A percentile compares a stretch with the other conserved stretches of the same genome.
Evolutionary conservation across 1,140 invertebrate genomes (phyloP).

Genomic region (Aphis craccivora): DNA sequence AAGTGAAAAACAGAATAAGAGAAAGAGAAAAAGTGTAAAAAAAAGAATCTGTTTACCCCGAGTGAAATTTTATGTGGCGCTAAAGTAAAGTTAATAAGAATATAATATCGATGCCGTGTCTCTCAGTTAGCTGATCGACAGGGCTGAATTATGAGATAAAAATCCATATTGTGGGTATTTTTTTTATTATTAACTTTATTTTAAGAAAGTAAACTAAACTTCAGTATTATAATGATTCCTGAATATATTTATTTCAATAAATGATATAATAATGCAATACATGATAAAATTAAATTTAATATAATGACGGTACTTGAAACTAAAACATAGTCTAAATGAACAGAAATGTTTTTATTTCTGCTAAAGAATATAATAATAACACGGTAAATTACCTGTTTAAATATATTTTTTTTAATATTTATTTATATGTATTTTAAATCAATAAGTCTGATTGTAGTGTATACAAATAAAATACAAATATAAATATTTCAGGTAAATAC

Average conservation of each 20-base stretch:
- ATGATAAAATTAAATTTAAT: not conserved
- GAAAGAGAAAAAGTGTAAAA: not conserved
- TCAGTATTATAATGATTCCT: not conserved
- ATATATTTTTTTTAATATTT: not conserved
- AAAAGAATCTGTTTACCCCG: constrained; percentile 33
- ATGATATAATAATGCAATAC: not conserved
- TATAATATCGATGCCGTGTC: constrained; percentile 14
- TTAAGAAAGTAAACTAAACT: constrained; percentile 6
- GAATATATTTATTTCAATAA: not conserved
- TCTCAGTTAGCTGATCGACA: constrained; percentile 8
- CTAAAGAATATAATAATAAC: not conserved
- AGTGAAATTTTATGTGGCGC: not conserved
- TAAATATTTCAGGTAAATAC: not conserved
- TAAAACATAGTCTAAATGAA: not conserved
- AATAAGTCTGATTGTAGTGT: not conserved
- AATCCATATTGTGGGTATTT: not conserved
- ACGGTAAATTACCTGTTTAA: not conserved
- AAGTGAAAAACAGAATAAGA: not conserved
- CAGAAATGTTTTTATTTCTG: not conserved
- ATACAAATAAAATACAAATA: not conserved
- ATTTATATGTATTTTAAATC: not conserved
- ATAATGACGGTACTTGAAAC: not conserved
- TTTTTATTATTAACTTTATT: constrained; percentile 21
- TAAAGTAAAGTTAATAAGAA: constrained; percentile 40
- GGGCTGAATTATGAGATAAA: constrained; percentile 29